Evolutionary conservation across 1,140 invertebrate species (phyloP), one percentile per base, ranked within the genome.

Genomic region (Drosophila mojavensis): DNA sequence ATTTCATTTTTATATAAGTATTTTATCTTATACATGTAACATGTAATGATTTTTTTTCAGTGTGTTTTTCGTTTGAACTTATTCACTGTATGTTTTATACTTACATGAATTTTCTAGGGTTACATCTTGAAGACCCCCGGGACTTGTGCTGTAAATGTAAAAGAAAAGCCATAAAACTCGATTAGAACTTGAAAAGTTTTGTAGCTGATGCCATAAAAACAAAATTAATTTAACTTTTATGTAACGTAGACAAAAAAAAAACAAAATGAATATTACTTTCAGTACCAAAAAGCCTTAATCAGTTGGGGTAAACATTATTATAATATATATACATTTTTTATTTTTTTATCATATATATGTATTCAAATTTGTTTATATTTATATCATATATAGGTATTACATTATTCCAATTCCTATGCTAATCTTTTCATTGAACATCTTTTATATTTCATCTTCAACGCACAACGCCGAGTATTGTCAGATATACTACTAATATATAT

Each of bases 121-220:
- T 30, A 93, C 92, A 91, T 94, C 93, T 81, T 94, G 92, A 62
- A 94, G 74, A 62, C 92, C 92, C 68, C 93, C 93, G 15, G 94
- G 93, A 80, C 93, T 94, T 30, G 93, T 93, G 73, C 94, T 94
- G 91, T 36, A 93, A 94, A 47, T 26, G 53, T 67, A 56, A 83
- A 88, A 85, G n/a, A 17, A 47, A 47, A 17, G 36, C 76, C 28
- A 81, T 63, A 71, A 71, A 85, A 84, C 48, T 47, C 20, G 45
- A 65, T 88, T 72, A 80, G 24, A 26, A 45, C 50, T 7, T 13
- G 24, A 56, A 45, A 45, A 45, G 10, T 39, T 9, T 17, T 9
- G 43, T 45, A 17, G 43, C 15, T n/a, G 1, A n/a, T 20, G 13
- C 9, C 20, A 48, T 24, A 48, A 24, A 3, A 48, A 20, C 4